Percentiles rank a stretch among this genome's conserved stretches.
These are phyloP conservation scores for Dipus sagitta DNA, from an alignment of 2,797 vertebrate genomes.

Conservation along the genomic window DNA sequence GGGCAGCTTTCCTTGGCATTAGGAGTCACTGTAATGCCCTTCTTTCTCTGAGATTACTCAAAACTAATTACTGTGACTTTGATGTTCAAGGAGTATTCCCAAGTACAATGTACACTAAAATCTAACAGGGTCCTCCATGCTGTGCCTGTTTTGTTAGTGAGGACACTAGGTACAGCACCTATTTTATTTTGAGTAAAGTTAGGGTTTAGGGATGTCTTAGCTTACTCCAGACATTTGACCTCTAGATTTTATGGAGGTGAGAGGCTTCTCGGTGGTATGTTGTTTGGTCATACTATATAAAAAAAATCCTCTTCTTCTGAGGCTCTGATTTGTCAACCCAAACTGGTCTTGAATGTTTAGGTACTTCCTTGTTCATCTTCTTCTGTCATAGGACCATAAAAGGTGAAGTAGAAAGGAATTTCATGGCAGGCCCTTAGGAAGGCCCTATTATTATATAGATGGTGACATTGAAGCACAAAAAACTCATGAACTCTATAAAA, in stretches of 20 bases:
- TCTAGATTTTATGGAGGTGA: not conserved
- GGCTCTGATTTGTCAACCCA: not conserved
- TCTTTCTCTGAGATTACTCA: not conserved
- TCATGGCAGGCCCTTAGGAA: not conserved
- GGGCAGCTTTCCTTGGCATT: not conserved
- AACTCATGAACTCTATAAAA: not conserved
- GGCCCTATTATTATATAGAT: not conserved
- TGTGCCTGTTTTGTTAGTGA: not conserved
- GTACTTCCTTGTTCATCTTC: not conserved
- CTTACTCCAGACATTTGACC: not conserved
- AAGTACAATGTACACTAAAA: not conserved
- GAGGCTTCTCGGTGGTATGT: not conserved
- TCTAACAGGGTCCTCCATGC: not conserved
- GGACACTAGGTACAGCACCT: too few species aligned
- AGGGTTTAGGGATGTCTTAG: not conserved
- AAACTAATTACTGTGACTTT: not conserved
- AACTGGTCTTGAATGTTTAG: not conserved
- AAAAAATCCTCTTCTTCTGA: not conserved
- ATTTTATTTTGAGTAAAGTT: not conserved
- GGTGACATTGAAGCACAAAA: not conserved
- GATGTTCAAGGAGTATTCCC: not conserved
- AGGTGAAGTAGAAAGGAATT: not conserved
- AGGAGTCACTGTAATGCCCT: not conserved
- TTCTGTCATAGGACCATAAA: not conserved
- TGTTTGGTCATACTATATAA: not conserved